These are phyloP conservation scores for Pseudolycoriella hygida DNA, from an alignment of 2,888 invertebrate species.

Conservation along the genomic window DNA sequence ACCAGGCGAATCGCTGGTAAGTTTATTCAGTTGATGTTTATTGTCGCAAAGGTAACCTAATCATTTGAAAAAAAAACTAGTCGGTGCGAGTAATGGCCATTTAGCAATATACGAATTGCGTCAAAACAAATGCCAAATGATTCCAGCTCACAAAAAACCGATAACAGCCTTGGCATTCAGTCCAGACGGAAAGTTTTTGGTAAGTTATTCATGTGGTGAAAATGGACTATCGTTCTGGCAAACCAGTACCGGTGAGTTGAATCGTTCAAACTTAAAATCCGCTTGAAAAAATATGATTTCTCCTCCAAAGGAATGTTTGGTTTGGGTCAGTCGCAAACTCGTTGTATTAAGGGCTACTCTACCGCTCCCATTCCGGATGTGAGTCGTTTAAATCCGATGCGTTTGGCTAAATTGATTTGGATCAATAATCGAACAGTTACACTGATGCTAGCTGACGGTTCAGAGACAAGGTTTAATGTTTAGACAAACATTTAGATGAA, in stretches of 20 bases:
- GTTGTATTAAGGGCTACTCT: constrained; percentile 89
- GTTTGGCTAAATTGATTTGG: constrained; percentile 87
- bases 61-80: constrained; percentile 9
- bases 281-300: too few species aligned
- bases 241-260: constrained; percentile 58
- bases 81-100: constrained; percentile 79
- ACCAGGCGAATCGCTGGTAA: constrained; percentile 75
- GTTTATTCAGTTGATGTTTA: constrained; percentile 3
- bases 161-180: constrained; percentile 91
- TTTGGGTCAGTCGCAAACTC: constrained; percentile 89
- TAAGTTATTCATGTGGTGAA: constrained; percentile 87
- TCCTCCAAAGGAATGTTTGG: constrained; percentile 55
- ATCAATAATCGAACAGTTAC: constrained; percentile 85
- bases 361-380: constrained; percentile 85
- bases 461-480: constrained; percentile 71
- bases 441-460: constrained; percentile 88
- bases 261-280: too few species aligned
- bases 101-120: constrained; percentile 91
- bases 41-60: too few species aligned
- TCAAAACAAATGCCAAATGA: constrained; percentile 85
- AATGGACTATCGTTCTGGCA: constrained; percentile 97
- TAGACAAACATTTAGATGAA: constrained; percentile 24
- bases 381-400: constrained; percentile 68
- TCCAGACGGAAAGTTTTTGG: constrained; percentile 92
- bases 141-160: constrained; percentile 68